Percentiles rank a stretch among this genome's conserved stretches.
Evolutionary conservation across 2,797 vertebrate genomes (phyloP).

Genomic region (Gymnothorax reevesii): DNA sequence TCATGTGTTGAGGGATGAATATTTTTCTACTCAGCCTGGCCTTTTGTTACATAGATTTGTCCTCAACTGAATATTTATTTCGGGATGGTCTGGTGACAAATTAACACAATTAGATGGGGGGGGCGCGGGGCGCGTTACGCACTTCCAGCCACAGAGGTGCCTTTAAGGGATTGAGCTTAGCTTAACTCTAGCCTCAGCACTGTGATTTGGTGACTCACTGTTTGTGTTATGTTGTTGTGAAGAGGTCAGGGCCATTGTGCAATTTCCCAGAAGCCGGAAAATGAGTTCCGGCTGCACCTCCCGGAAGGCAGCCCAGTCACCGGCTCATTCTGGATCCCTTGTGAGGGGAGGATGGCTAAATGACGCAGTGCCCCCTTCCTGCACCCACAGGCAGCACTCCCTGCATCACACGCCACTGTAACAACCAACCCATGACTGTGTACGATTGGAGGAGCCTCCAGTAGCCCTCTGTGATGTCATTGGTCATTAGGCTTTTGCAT

Average conservation of each 20-base stretch:
- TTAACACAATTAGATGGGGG: neutral
- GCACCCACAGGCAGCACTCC: neutral
- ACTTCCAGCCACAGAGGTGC: neutral
- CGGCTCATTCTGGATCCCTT: neutral
- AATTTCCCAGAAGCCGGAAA: neutral
- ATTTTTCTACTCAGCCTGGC: neutral
- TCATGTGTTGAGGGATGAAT: neutral
- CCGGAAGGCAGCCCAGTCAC: neutral
- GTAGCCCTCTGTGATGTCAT: neutral
- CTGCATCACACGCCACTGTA: neutral
- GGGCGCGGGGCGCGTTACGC: too few species aligned
- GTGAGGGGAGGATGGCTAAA: neutral
- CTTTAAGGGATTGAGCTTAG: neutral
- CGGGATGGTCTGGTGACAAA: neutral
- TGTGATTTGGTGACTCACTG: slow-evolving; percentile 4
- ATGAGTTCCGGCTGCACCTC: neutral
- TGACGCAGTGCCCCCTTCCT: neutral
- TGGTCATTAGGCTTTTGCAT: neutral
- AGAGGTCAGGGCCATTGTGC: slow-evolving; percentile 2
- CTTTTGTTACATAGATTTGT: neutral
- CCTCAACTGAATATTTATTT: neutral
- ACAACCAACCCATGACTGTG: neutral
- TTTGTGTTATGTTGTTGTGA: neutral
- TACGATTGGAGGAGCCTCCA: neutral
- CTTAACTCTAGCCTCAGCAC: neutral